phyloP scores from a whole-genome alignment of 2,797 vertebrate species.

The Mus caroli region DNA sequence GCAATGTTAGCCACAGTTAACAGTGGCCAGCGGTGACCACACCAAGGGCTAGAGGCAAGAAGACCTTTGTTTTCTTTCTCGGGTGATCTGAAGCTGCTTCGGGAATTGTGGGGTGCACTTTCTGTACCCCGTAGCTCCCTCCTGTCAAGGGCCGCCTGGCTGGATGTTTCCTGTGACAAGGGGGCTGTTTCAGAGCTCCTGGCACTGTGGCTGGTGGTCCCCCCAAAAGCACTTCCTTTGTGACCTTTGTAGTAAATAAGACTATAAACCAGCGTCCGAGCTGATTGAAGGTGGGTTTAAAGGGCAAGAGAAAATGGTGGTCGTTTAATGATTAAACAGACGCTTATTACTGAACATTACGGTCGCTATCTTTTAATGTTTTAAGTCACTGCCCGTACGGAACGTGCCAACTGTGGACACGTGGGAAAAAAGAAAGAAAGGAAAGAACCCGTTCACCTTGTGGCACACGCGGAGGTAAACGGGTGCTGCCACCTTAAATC shows the following conservation, averaged over 20 bases:
- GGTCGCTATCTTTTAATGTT: conserved; percentile 81
- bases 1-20: conserved; percentile 29
- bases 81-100: conserved; percentile 71
- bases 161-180: conserved; percentile 57
- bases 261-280: conserved; percentile 73
- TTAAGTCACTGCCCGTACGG: conserved; percentile 79
- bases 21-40: conserved; percentile 20
- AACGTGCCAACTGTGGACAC: conserved; percentile 67
- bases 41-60: conserved; percentile 76
- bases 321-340: conserved; percentile 84
- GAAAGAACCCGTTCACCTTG: too few relatives aligned
- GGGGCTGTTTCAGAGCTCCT: conserved; percentile 59
- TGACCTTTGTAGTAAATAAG: conserved; percentile 64
- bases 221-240: conserved; percentile 71
- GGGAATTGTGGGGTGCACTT: conserved; percentile 70
- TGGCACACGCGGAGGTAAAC: too few relatives aligned
- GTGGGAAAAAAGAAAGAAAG: neutral
- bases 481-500: neutral
- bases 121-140: neutral
- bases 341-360: conserved; percentile 82
- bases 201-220: conserved; percentile 73
- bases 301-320: conserved; percentile 76
- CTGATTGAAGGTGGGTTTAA: conserved; percentile 75
- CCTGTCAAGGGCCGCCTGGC: conserved; percentile 8
- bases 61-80: conserved; percentile 69